A percentile compares a stretch with the other conserved stretches of the same genome.
These are phyloP conservation scores for Beris morrisii DNA, from an alignment of 2,888 invertebrate genomes.

Conservation along the genomic window DNA sequence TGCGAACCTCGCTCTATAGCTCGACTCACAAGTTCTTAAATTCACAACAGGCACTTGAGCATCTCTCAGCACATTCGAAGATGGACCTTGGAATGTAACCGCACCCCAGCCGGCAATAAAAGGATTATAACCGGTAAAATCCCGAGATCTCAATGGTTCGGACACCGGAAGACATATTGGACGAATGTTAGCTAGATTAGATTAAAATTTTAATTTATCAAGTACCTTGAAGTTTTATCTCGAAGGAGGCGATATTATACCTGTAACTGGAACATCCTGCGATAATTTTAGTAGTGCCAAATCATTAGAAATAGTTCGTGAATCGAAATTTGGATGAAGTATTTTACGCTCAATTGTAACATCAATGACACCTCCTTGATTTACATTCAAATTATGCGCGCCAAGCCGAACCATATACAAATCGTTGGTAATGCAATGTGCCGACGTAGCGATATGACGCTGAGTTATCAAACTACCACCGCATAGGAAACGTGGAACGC, in stretches of 20 bases:
- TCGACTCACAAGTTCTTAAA: slow-evolving; percentile 54
- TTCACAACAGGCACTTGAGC: slow-evolving; percentile 55
- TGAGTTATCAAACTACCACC: slow-evolving; percentile 72
- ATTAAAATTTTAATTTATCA: neutral
- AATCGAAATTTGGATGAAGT: slow-evolving; percentile 70
- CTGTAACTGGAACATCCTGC: slow-evolving; percentile 43
- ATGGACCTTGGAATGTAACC: slow-evolving; percentile 54
- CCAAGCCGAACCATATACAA: slow-evolving; percentile 69
- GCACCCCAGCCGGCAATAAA: slow-evolving; percentile 86
- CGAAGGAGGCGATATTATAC: slow-evolving; percentile 40
- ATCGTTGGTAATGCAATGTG: slow-evolving; percentile 54
- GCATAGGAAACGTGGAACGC: slow-evolving; percentile 67
- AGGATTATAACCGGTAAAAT: slow-evolving; percentile 63
- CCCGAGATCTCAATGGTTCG: slow-evolving; percentile 58
- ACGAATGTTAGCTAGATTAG: slow-evolving; percentile 63
- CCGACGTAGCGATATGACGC: slow-evolving; percentile 73
- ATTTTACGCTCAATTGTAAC: slow-evolving; percentile 63
- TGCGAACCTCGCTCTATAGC: slow-evolving; percentile 50
- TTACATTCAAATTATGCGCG: slow-evolving; percentile 70
- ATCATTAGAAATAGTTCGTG: slow-evolving; percentile 69
- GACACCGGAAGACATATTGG: slow-evolving; percentile 76
- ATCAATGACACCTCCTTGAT: slow-evolving; percentile 57
- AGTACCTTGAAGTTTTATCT: neutral
- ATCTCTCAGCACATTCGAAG: slow-evolving; percentile 57
- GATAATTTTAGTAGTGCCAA: slow-evolving; percentile 73